These are phyloP conservation scores for Glossophaga mutica DNA, from an alignment of 2,797 vertebrate species.

Conservation along the genomic window DNA sequence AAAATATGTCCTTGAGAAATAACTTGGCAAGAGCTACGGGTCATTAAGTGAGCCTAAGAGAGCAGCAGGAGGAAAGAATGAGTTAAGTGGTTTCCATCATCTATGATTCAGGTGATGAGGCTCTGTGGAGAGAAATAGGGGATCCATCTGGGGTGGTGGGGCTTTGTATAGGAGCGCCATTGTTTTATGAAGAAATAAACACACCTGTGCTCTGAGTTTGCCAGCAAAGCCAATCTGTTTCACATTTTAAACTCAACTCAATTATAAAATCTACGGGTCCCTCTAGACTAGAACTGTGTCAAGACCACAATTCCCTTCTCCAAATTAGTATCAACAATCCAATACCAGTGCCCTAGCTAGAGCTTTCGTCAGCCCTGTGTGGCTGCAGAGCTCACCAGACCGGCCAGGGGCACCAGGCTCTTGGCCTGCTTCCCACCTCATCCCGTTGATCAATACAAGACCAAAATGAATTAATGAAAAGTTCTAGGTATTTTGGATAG, in stretches of 20 bases:
- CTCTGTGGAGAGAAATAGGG: background rate
- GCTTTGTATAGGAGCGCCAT: constrained; percentile 8
- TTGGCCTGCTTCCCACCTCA: background rate
- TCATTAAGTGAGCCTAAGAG: background rate
- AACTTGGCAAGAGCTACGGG: background rate
- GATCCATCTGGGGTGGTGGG: constrained; percentile 50
- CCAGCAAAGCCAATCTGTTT: constrained; percentile 67
- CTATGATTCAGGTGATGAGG: constrained; percentile 17
- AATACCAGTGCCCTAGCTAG: background rate
- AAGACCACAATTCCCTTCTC: background rate
- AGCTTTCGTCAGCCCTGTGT: background rate
- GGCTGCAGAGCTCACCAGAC: background rate
- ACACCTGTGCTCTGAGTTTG: constrained; percentile 59
- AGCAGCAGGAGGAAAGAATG: background rate
- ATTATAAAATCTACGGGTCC: constrained; percentile 47
- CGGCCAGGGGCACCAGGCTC: background rate
- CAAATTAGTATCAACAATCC: constrained; percentile 10
- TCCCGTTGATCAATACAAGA: background rate
- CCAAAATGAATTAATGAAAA: background rate
- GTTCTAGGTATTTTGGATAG: background rate
- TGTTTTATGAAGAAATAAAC: constrained; percentile 64
- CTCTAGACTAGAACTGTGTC: constrained; percentile 24
- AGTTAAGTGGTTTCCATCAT: constrained; percentile 20
- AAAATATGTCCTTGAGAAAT: constrained; percentile 23
- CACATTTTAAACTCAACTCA: constrained; percentile 65